Base-by-base conservation (phyloP, 2,113 vertebrate species). In the Thryonomys swinderianus region DNA sequence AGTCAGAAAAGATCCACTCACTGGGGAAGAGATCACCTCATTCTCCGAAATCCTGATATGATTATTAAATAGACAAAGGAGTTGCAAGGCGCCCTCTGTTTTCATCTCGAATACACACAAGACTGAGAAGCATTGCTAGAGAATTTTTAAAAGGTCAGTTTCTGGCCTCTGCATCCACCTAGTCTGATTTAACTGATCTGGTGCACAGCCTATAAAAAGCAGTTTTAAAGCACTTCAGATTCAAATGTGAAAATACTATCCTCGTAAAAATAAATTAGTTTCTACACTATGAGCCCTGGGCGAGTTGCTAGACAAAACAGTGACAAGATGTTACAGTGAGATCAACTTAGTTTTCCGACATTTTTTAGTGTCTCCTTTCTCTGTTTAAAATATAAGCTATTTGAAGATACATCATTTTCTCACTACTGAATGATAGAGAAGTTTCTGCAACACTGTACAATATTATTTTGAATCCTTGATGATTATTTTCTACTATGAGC, bases 401-500 rank as follows among this genome's bases (percentile, higher is more conserved):
- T 92, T 69, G 20, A 79, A 88, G 85, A 20, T 51, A n/a, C 40
- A 25, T 57, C 61, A 25, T 11, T 34, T 30, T 79, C 78, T 71
- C 18, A 57, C 34, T 3, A 25, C 40, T 86, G 12, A 25, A 3
- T n/a, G 85, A 21, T 76, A 48, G 48, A 91, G 62, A 95, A 51
- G 5, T 84, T 95, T 80, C 53, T 48, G 20, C 23, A 20, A 5
- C 37, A 42, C 40, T 20, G 16, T 85, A 8, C 23, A 82, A 67
- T 12, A 81, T 21, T 81, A 62, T 64, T 76, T 92, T 73, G 87
- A 62, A 20, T 53, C 9, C 12, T 85, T 93, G 40, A 11, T n/a
- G 6, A 59, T 81, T 74, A 27, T 94, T 90, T 93, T 73, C 59
- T 95, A 85, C 37, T 71, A 71, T 13, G n/a, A 92, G 23, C 45